Conservation (phyloP, 2,113 vertebrate species). For the Eulacestoma nigropectus region DNA sequence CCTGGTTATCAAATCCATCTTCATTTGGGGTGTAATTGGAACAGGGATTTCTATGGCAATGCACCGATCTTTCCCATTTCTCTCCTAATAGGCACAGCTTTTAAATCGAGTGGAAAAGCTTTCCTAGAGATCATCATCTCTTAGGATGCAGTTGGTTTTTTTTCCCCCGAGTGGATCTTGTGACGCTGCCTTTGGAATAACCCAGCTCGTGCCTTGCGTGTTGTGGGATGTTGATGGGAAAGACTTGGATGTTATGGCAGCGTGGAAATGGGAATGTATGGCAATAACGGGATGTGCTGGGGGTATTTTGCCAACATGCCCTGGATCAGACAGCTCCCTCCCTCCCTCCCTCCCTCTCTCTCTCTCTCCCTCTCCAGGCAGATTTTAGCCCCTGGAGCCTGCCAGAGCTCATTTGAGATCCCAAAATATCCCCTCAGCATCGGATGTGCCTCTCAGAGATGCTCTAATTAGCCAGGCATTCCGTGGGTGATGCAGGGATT, state of each 20-base stretch:
- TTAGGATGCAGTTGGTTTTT: not conserved
- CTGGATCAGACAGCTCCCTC: not conserved
- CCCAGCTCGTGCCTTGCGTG: not conserved
- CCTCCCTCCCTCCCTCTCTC: not conserved
- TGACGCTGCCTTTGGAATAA: not conserved
- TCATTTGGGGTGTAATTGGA: not conserved
- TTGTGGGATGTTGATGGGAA: not conserved
- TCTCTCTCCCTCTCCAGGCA: not conserved
- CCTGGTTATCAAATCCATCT: not conserved
- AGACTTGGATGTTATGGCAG: not conserved
- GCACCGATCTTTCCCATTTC: not conserved
- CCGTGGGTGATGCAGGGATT: not conserved
- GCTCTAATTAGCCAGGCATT: not conserved
- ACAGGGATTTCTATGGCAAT: not conserved
- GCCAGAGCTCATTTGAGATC: not conserved
- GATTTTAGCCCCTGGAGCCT: not conserved
- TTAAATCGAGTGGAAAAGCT: slow-evolving; percentile 9
- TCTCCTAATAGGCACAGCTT: slow-evolving; percentile 18
- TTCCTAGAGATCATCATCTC: not conserved
- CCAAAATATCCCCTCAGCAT: not conserved
- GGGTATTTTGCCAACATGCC: not conserved
- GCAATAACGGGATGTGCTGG: not conserved
- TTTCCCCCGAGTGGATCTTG: not conserved
- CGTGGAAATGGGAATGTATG: not conserved
- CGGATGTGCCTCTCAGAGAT: not conserved